Evolutionary conservation across 2,888 invertebrate species (phyloP), one percentile per base, ranked within the genome.

Genomic region (Epiblema foenella): DNA sequence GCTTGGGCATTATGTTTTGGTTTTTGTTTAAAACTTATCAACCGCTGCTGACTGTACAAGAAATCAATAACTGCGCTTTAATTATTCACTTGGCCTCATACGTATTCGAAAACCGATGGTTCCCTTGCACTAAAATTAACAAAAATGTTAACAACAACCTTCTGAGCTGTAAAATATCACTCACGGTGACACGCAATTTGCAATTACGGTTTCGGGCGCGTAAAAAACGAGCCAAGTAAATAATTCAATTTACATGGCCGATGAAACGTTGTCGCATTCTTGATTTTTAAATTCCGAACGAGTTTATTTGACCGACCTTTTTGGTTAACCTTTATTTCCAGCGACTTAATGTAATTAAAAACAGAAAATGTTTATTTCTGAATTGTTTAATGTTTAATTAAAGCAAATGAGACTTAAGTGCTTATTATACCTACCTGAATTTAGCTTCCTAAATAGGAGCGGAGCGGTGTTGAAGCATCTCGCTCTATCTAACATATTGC

Each of bases 261-360:
- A 56, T 56, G 56, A 65, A 65, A 56, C 24, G 56, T 39, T 56
- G 65, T 56, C 42, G 42, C 65, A 65, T 65, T 56, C 56, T 65
- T 37, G 64, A 37, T 64, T 46, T 20, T 68, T 52, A 29, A 58
- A 69, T 49, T 42, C 39, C 24, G 33, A 69, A 57, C 63, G 17
- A 46, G 68, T 63, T 69, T 51, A 49, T 46, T 63, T 69, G 49
- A 39, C 39, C 49, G 63, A 69, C 69, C 57, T 63, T 57, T 57
- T 57, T 57, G 33, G 7, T 24, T 42, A 39, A 57, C 57, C 63
- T 63, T 63, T 63, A 54, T 59, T n/a, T 58, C 49, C 12, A 42
- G 9, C 37, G 18, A 46, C 17, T 17, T 56, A 42, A 24, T 15
- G 20, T 58, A 15, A 64, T 54, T 64, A 54, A 64, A 64, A 64